Conservation (phyloP, 2,888 invertebrate genomes). For the Dryobotodes eremita region DNA sequence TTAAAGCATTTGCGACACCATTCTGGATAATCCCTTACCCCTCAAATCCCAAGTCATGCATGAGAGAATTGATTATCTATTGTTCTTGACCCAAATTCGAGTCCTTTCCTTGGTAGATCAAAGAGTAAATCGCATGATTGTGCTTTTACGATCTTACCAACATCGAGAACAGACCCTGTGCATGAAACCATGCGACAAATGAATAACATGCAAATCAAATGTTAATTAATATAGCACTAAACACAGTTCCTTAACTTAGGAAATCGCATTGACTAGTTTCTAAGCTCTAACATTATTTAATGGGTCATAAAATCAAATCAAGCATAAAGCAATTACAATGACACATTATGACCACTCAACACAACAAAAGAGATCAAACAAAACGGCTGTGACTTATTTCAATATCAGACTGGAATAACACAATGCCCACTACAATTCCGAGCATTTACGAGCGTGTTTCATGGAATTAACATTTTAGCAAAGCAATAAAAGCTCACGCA, state of each 20-base stretch:
- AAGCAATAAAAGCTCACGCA: conserved; percentile 83
- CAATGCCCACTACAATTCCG: conserved; percentile 78
- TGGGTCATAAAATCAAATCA: conserved; percentile 58
- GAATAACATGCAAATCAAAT: conserved; percentile 27
- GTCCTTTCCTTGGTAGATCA: background rate
- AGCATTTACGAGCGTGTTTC: conserved; percentile 83
- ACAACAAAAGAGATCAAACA: conserved; percentile 77
- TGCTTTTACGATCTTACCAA: background rate
- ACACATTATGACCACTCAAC: conserved; percentile 67
- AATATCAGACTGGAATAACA: conserved; percentile 79
- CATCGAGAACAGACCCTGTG: background rate
- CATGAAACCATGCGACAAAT: conserved; percentile 4
- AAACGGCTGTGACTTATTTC: conserved; percentile 76
- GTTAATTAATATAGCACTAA: conserved; percentile 30
- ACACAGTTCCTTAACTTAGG: conserved; percentile 38
- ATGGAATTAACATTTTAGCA: conserved; percentile 85
- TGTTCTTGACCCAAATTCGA: conserved; percentile 15
- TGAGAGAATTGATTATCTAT: background rate
- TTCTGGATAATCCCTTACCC: background rate
- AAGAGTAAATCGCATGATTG: background rate
- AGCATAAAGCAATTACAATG: conserved; percentile 61
- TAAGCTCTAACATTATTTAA: conserved; percentile 44
- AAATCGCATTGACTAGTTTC: conserved; percentile 32
- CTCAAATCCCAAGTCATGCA: background rate
- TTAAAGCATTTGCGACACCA: background rate